phyloP scores from a whole-genome alignment of 1,140 invertebrate species.

The Conus betulinus region DNA sequence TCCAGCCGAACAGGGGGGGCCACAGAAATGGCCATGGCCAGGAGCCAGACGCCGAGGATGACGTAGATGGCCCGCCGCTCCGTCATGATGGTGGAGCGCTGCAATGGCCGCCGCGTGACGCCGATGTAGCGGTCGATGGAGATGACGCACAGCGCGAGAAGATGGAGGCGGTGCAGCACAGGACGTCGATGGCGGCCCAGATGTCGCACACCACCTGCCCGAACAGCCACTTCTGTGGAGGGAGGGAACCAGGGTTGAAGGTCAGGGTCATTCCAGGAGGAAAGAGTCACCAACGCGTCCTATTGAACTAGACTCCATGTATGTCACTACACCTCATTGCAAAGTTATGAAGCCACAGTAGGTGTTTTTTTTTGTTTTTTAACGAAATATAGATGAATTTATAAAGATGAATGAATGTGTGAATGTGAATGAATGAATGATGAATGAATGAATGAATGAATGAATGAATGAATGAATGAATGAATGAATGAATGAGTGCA shows the following conservation, averaged over 20 bases:
- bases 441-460: too few relatives aligned
- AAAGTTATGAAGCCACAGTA: too few relatives aligned
- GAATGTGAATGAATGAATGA: too few relatives aligned
- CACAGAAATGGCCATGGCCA: constrained; percentile 79
- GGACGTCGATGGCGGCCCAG: constrained; percentile 90
- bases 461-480: too few relatives aligned
- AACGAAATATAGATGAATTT: too few relatives aligned
- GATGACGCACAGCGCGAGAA: constrained; percentile 98
- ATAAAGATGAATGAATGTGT: too few relatives aligned
- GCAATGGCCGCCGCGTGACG: constrained; percentile 71
- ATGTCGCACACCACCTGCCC: constrained; percentile 72
- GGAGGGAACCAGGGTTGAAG: background rate
- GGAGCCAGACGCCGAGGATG: constrained; percentile 79
- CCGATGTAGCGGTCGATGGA: constrained; percentile 91
- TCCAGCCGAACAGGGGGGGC: constrained; percentile 79
- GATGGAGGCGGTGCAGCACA: constrained; percentile 96
- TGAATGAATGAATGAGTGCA: too few relatives aligned
- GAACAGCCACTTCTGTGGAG: constrained; percentile 68
- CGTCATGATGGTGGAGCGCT: constrained; percentile 77
- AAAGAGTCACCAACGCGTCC: too few relatives aligned
- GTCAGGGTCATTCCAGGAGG: too few relatives aligned
- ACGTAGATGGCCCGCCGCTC: constrained; percentile 76
- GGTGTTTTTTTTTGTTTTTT: too few relatives aligned
- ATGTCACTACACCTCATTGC: too few relatives aligned
- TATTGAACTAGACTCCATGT: too few relatives aligned